Conservation (phyloP, 1,140 invertebrate genomes). For the Aphelinus atriplicis region DNA sequence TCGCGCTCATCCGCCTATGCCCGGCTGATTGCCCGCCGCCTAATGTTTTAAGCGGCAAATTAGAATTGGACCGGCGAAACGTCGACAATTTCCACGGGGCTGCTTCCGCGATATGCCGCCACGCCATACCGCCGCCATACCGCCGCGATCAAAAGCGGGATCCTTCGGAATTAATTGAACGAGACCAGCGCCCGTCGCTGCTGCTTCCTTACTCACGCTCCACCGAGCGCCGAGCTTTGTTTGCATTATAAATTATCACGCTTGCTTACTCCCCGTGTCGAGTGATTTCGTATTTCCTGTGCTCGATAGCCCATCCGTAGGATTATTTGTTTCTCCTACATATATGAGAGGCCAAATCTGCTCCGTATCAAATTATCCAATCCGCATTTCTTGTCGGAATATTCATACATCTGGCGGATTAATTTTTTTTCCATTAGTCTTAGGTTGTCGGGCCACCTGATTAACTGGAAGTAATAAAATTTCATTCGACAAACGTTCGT, state of each 20-base stretch:
- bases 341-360: too few relatives aligned
- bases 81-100: slow-evolving; percentile 18
- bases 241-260: slow-evolving; percentile 41
- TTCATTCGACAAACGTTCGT: too few relatives aligned
- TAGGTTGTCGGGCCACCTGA: too few relatives aligned
- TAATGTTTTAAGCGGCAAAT: slow-evolving; percentile 44
- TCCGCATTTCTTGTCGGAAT: too few relatives aligned
- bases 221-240: slow-evolving; percentile 33
- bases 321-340: too few relatives aligned
- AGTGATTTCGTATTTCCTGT: slow-evolving; percentile 3
- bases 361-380: too few relatives aligned
- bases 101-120: slow-evolving; percentile 17
- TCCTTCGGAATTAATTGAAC: slow-evolving; percentile 36
- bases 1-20: neutral
- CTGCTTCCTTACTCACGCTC: slow-evolving; percentile 39
- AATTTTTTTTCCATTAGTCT: too few relatives aligned
- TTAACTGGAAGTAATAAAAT: too few relatives aligned
- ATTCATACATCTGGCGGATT: too few relatives aligned
- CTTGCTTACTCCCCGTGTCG: slow-evolving; percentile 15
- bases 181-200: slow-evolving; percentile 10
- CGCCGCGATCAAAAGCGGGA: slow-evolving; percentile 29
- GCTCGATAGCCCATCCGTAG: neutral
- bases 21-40: too few relatives aligned
- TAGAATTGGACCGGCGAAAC: slow-evolving; percentile 2
- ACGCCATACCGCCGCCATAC: neutral